Evolutionary conservation across 1,140 invertebrate genomes (phyloP).

Genomic region (Octopus sinensis): DNA sequence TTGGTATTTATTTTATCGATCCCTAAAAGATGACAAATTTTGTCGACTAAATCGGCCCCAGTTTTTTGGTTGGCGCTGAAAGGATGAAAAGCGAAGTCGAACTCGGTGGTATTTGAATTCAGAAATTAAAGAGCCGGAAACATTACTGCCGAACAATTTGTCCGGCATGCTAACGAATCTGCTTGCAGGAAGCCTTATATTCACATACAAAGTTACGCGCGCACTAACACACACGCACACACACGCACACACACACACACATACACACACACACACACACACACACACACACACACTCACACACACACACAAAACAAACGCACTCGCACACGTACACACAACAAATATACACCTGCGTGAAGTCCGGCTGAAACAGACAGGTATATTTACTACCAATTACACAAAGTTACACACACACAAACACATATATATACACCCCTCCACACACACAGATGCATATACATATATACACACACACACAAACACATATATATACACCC

Average conservation of each 20-base stretch:
- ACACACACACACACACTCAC: background rate
- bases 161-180: background rate
- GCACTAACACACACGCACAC: background rate
- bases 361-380: background rate
- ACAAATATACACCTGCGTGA: too few species aligned
- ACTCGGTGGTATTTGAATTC: too few species aligned
- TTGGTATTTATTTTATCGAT: too few species aligned
- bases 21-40: too few species aligned
- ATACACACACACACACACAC: slow-evolving; percentile 17
- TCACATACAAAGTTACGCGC: background rate
- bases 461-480: background rate
- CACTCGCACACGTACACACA: background rate
- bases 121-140: too few species aligned
- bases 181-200: background rate
- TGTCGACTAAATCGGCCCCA: too few species aligned
- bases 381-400: background rate
- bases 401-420: background rate
- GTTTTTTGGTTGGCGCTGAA: too few species aligned
- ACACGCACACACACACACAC: background rate
- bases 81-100: too few species aligned
- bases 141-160: too few species aligned
- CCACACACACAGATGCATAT: background rate
- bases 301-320: background rate
- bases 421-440: background rate
- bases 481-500: background rate